A percentile compares a stretch with the other conserved stretches of the same genome.
These are phyloP conservation scores for Drosophila subpulchrella DNA, from an alignment of 1,140 invertebrate species.

Conservation along the genomic window DNA sequence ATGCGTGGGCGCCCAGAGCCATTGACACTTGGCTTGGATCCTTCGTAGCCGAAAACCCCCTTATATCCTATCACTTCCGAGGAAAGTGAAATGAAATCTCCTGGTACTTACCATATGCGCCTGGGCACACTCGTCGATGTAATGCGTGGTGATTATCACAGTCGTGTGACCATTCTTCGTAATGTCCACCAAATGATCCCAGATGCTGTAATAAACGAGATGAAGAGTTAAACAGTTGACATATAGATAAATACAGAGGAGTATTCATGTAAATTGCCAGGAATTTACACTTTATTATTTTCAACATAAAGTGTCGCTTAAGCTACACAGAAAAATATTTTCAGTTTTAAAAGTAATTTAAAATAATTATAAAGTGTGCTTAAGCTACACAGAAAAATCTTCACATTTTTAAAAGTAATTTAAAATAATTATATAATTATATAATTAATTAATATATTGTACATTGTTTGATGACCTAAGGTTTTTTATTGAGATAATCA, in stretches of 20 bases:
- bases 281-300: neutral
- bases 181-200: constrained; percentile 96
- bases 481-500: too few species aligned
- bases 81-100: constrained; percentile 6
- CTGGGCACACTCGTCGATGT: constrained; percentile 98
- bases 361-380: too few species aligned
- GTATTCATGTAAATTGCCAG: neutral
- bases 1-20: constrained; percentile 71
- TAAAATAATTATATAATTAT: too few species aligned
- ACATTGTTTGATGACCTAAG: too few species aligned
- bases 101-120: constrained; percentile 89
- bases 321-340: too few species aligned
- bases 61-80: neutral
- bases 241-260: neutral
- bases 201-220: constrained; percentile 89
- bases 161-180: constrained; percentile 94
- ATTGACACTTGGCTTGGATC: constrained; percentile 61
- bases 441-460: too few species aligned
- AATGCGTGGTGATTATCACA: constrained; percentile 98
- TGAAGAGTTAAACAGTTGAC: constrained; percentile 51
- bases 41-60: neutral
- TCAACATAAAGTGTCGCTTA: too few species aligned
- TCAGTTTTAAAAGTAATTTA: too few species aligned
- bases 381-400: too few species aligned
- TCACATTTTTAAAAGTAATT: too few species aligned